These are phyloP conservation scores for Urosaurus nigricauda DNA, from an alignment of 2,797 vertebrate species.

Conservation along the genomic window DNA sequence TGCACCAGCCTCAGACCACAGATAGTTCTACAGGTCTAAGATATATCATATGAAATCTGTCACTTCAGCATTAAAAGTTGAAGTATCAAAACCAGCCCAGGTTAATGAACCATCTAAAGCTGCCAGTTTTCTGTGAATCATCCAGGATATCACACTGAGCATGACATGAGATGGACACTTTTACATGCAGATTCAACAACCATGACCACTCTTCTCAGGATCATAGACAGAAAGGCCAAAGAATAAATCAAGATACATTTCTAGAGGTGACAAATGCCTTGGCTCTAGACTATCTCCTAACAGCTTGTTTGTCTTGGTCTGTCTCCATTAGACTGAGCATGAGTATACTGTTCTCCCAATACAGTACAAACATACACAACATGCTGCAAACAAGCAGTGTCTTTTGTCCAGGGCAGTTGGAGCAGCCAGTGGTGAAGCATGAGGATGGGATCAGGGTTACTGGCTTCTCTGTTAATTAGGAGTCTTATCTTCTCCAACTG, in stretches of 20 bases:
- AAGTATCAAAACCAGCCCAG: slow-evolving; percentile 13
- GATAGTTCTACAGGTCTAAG: neutral
- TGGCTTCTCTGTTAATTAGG: neutral
- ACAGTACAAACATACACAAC: neutral
- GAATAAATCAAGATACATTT: neutral
- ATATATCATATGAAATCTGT: slow-evolving; percentile 11
- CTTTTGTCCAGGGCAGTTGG: neutral
- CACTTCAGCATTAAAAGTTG: slow-evolving; percentile 19
- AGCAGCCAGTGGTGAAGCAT: neutral
- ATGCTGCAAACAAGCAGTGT: neutral
- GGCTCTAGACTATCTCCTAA: neutral
- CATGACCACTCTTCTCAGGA: neutral
- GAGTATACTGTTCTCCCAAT: neutral
- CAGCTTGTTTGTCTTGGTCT: neutral
- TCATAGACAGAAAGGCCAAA: neutral
- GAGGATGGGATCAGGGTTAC: neutral
- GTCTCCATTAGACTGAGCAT: neutral
- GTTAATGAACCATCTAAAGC: slow-evolving; percentile 35
- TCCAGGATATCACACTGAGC: neutral
- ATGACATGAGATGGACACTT: neutral
- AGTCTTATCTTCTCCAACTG: neutral
- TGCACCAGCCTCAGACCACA: neutral
- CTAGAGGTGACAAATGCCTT: neutral
- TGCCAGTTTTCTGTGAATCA: slow-evolving; percentile 27
- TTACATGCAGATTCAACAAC: neutral